Evolutionary conservation across 2,797 vertebrate species (phyloP), one percentile per base, ranked within the genome.

Genomic region (Caiman crocodilus): DNA sequence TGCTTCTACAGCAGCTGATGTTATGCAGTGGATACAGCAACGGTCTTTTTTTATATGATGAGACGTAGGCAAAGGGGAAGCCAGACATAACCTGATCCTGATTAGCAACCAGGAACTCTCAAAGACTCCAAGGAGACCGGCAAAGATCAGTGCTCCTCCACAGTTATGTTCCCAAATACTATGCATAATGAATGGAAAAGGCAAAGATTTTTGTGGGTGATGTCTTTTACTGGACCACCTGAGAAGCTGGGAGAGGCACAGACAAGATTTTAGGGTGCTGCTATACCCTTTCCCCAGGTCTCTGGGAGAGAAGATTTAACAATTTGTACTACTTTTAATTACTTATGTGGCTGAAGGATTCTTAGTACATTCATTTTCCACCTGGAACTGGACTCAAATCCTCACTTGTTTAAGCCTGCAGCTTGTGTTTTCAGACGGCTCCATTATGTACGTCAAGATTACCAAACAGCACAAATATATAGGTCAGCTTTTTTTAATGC

Each of bases 291-390:
- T 13, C 18, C 25, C 4, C 9, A 18, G 55, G 76, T 28, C 81
- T 25, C 23, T 55, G 61, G n/a, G 26, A 58, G 42, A 61, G 4
- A 75, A 10, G 14, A 4, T 17, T n/a, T n/a, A 79, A 76, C 3
- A 82, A n/a, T 79, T 88, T 65, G 65, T 76, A 79, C 16, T 23
- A 32, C 12, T 83, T 82, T 67, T 13, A 5, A 73, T 79, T 18
- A 17, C 60, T 64, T 32, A 85, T 76, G 74, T 73, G 2, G 2
- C 5, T 78, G n/a, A 28, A 3, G 42, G 25, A 71, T 23, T 50
- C 32, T 56, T 26, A 56, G 7, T 59, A 76, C 0, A 0, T 63
- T 57, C 15, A 67, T 67, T 32, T 67, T 67, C 65, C 32, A 61
- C 15, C 14, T 61, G 26, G 32, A 83, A 64, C 73, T 6, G 25